phyloP scores from a whole-genome alignment of 2,797 vertebrate genomes.

The Anableps anableps region DNA sequence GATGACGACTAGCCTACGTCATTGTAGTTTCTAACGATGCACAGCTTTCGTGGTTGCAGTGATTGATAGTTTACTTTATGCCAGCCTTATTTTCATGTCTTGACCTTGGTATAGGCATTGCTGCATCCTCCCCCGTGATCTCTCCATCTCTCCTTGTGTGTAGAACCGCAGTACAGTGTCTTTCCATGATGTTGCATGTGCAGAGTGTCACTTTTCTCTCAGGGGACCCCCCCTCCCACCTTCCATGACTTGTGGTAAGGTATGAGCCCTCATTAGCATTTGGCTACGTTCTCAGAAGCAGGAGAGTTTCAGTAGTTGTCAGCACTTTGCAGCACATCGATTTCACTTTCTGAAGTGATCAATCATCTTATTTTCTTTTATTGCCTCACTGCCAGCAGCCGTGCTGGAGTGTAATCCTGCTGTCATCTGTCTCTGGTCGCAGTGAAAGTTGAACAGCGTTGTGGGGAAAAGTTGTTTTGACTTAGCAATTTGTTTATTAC shows the following conservation, averaged over 20 bases:
- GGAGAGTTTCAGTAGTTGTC: conserved; percentile 70
- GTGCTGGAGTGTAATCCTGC: conserved; percentile 47
- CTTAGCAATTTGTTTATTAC: conserved; percentile 36
- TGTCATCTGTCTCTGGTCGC: conserved; percentile 45
- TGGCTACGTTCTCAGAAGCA: conserved; percentile 64
- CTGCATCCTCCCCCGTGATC: conserved; percentile 23
- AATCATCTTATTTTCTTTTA: conserved; percentile 71
- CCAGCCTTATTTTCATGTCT: conserved; percentile 32
- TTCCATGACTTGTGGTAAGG: conserved; percentile 34
- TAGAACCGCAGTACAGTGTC: conserved; percentile 54
- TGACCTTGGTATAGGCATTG: conserved; percentile 47
- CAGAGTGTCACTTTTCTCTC: conserved; percentile 65
- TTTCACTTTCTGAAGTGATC: conserved; percentile 76
- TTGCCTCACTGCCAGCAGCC: conserved; percentile 59
- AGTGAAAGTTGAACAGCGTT: conserved; percentile 41
- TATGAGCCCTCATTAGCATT: conserved; percentile 63
- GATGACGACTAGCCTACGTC: neutral
- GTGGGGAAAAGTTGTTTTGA: conserved; percentile 31
- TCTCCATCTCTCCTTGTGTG: conserved; percentile 19
- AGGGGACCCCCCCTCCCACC: conserved; percentile 32
- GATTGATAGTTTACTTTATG: conserved; percentile 31
- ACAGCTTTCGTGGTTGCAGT: conserved; percentile 7
- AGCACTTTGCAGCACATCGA: conserved; percentile 72
- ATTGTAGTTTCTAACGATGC: conserved; percentile 16
- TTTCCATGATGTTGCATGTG: conserved; percentile 48